Percentiles rank a stretch among this genome's conserved stretches.
Conservation (phyloP, 2,113 vertebrate genomes). For the Lynx canadensis region DNA sequence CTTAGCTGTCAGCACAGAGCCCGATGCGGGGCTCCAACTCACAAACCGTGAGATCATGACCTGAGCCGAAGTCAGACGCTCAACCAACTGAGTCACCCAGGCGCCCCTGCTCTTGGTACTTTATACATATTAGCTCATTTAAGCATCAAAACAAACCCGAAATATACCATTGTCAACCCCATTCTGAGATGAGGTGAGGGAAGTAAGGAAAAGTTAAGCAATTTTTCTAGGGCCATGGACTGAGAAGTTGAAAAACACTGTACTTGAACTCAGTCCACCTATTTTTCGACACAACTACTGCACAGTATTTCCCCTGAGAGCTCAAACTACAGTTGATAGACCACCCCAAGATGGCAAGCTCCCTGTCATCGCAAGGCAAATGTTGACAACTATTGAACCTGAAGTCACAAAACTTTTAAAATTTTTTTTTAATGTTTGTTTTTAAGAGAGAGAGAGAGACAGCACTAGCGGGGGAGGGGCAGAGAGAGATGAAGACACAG, state of each 20-base stretch:
- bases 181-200: background rate
- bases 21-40: too few relatives aligned
- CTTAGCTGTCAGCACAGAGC: too few relatives aligned
- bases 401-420: background rate
- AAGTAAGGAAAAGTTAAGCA: background rate
- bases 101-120: background rate
- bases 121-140: background rate
- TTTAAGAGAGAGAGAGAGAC: too few relatives aligned
- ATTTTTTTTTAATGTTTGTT: too few relatives aligned
- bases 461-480: too few relatives aligned
- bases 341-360: accelerated
- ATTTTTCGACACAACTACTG: background rate
- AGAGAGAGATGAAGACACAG: too few relatives aligned
- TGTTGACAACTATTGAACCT: background rate
- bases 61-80: too few relatives aligned
- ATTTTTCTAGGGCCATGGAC: background rate
- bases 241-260: background rate
- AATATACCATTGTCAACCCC: background rate
- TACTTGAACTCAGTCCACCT: background rate
- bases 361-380: background rate
- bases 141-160: background rate
- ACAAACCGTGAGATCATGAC: too few relatives aligned
- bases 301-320: background rate
- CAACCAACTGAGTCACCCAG: too few relatives aligned
- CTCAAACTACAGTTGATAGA: background rate